These are phyloP conservation scores for Rynchops niger DNA, from an alignment of 2,113 vertebrate species.

Conservation along the genomic window DNA sequence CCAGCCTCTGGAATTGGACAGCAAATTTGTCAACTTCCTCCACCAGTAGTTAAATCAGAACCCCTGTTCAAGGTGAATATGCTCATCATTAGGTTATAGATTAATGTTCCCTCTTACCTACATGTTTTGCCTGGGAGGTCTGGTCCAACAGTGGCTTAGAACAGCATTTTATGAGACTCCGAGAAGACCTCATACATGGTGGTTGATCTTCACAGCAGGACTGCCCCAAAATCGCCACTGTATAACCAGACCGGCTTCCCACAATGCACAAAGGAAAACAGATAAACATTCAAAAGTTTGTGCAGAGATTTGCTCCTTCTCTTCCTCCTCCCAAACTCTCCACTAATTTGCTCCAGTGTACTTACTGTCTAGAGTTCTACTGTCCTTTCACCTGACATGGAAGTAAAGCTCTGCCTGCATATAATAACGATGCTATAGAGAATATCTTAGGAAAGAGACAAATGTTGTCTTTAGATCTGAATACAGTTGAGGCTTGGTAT, in stretches of 20 bases:
- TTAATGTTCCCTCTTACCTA: background rate
- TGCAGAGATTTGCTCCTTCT: background rate
- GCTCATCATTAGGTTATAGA: background rate
- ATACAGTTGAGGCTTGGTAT: background rate
- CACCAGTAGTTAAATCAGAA: background rate
- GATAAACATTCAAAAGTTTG: background rate
- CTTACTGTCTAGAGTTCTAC: background rate
- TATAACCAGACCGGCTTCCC: background rate
- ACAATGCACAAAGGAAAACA: background rate
- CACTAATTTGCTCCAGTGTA: background rate
- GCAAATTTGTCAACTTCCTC: background rate
- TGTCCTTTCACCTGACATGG: background rate
- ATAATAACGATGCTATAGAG: background rate
- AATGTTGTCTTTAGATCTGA: background rate
- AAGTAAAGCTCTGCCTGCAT: background rate
- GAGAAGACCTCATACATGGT: background rate
- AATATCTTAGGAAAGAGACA: background rate
- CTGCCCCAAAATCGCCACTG: background rate
- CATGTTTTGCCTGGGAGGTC: background rate
- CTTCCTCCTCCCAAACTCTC: background rate
- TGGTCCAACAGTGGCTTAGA: background rate
- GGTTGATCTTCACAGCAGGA: background rate
- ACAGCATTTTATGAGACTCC: background rate
- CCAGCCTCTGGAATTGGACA: background rate
- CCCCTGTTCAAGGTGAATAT: background rate